Percentiles rank a stretch among this genome's conserved stretches.
These are phyloP conservation scores for Neodiprion virginianus DNA, from an alignment of 1,140 invertebrate genomes.

Conservation along the genomic window DNA sequence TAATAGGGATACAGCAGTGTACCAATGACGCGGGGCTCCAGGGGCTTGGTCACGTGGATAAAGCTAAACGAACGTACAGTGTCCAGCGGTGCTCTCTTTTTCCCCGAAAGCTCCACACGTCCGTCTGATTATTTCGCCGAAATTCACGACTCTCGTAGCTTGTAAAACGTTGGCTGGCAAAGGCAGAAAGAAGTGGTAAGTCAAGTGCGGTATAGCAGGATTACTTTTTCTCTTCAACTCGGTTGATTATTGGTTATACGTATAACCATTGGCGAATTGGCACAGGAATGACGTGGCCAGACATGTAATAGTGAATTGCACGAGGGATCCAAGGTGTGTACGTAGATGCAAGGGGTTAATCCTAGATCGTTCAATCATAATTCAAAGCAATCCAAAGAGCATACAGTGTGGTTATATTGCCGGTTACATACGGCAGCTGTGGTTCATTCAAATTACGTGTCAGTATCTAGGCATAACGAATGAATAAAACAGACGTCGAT, in stretches of 20 bases:
- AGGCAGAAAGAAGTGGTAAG: no score
- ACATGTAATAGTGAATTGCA: no score
- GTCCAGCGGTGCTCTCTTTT: neutral
- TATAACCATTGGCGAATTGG: no score
- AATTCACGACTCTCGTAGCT: neutral
- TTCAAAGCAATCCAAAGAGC: neutral
- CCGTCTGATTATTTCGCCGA: no score
- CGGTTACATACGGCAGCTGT: slow-evolving; percentile 27
- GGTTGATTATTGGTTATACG: no score
- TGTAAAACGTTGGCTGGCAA: no score
- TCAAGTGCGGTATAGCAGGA: no score
- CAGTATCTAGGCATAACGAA: neutral
- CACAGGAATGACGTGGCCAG: no score
- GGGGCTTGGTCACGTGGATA: neutral
- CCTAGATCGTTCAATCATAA: neutral
- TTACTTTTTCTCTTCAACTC: no score
- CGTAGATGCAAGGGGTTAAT: no score
- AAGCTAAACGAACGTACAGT: neutral
- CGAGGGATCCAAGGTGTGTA: no score
- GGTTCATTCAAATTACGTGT: slow-evolving; percentile 28
- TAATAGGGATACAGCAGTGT: neutral
- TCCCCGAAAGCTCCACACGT: neutral
- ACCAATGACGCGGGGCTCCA: neutral
- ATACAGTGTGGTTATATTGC: slow-evolving; percentile 27
- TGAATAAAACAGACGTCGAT: neutral